Conservation (phyloP, 1,140 invertebrate species). For the Saccostrea echinata region DNA sequence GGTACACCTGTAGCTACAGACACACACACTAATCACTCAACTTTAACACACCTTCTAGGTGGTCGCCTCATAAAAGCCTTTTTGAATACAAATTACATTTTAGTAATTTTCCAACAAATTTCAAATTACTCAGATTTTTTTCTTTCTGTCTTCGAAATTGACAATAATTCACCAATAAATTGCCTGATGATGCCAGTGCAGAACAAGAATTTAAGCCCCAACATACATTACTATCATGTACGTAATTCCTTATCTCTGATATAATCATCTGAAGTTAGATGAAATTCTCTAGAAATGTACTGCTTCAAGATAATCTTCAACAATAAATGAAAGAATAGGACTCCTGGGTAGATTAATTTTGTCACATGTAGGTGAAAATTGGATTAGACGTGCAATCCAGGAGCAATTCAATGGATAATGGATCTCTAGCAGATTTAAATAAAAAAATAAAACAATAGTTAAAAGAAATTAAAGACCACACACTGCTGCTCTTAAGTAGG, state of each 20-base stretch:
- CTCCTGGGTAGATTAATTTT: background rate
- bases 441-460: background rate
- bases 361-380: constrained; percentile 20
- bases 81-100: background rate
- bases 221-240: too few species aligned
- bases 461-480: background rate
- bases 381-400: background rate
- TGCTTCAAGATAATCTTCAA: too few species aligned
- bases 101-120: background rate
- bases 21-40: background rate
- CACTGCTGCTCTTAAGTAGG: background rate
- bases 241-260: too few species aligned
- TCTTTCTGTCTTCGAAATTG: background rate
- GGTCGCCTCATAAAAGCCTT: background rate
- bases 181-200: background rate
- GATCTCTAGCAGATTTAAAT: background rate
- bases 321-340: background rate
- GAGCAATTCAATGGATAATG: background rate
- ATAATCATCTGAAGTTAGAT: background rate
- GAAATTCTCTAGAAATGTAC: background rate
- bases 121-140: background rate
- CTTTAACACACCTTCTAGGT: background rate
- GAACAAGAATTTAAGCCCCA: too few species aligned
- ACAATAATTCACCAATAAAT: background rate
- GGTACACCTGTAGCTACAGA: background rate